These are phyloP conservation scores for Polyergus mexicanus DNA, from an alignment of 1,140 invertebrate genomes.

Conservation along the genomic window DNA sequence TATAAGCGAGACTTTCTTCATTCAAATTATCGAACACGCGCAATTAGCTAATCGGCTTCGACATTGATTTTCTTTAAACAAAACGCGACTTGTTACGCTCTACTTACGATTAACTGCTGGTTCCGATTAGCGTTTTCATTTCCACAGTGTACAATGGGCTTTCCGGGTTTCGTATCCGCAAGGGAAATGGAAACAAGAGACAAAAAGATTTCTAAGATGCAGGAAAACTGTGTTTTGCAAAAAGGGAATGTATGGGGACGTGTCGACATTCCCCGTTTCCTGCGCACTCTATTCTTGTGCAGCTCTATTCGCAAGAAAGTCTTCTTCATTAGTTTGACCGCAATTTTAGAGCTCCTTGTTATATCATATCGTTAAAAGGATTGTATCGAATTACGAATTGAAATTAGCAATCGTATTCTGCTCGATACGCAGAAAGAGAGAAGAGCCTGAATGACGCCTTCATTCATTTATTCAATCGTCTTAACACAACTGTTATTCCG, in stretches of 20 bases:
- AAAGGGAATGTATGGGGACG: neutral
- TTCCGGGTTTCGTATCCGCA: slow-evolving; percentile 20
- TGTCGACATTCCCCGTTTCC: slow-evolving; percentile 7
- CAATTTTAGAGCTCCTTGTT: slow-evolving; percentile 38
- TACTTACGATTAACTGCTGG: slow-evolving; percentile 1
- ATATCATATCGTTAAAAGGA: slow-evolving; percentile 21
- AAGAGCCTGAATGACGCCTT: neutral
- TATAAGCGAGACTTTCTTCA: neutral
- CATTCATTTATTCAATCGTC: neutral
- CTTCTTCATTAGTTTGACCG: slow-evolving; percentile 48
- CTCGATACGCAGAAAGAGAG: neutral
- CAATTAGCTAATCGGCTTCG: slow-evolving; percentile 7
- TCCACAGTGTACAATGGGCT: neutral
- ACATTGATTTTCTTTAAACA: slow-evolving; percentile 9
- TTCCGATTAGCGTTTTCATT: slow-evolving; percentile 29
- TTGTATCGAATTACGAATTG: slow-evolving; percentile 37
- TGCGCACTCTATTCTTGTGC: slow-evolving; percentile 4
- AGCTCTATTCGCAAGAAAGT: slow-evolving; percentile 26
- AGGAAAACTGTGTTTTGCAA: neutral
- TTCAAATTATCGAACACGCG: slow-evolving; percentile 33
- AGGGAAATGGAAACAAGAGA: neutral
- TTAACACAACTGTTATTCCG: neutral
- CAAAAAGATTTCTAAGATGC: slow-evolving; percentile 32
- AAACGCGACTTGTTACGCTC: neutral
- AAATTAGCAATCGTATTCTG: slow-evolving; percentile 18